Conservation (phyloP, 2,113 vertebrate genomes). For the Tinamus guttatus region DNA sequence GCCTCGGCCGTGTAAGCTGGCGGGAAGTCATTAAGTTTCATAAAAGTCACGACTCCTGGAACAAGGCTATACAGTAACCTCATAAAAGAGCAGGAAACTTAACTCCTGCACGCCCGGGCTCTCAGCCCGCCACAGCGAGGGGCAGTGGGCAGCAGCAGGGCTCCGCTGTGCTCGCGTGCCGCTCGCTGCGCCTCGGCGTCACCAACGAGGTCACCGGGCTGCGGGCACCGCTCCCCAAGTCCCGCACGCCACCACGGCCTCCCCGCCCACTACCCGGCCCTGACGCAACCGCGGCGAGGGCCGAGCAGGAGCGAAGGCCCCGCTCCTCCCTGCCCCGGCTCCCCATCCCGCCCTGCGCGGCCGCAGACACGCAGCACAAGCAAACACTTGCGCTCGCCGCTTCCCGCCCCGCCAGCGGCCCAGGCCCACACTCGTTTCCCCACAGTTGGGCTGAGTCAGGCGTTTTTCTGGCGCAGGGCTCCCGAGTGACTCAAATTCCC, state of each 20-base stretch:
- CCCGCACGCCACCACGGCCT: neutral
- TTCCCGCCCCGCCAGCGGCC: constrained; percentile 39
- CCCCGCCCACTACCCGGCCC: constrained; percentile 6
- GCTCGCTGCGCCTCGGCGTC: neutral
- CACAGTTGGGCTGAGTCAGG: constrained; percentile 32
- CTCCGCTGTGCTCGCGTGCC: neutral
- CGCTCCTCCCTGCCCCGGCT: neutral
- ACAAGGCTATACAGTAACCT: neutral
- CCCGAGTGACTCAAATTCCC: constrained; percentile 55
- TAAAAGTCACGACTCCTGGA: accelerated
- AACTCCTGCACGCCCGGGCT: neutral
- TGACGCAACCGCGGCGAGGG: neutral
- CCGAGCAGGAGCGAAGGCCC: neutral
- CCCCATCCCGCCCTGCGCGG: neutral
- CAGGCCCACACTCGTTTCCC: constrained; percentile 51
- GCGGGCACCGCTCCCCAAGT: neutral
- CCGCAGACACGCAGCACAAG: constrained; percentile 49
- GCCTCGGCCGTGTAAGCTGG: accelerated
- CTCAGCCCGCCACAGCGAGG: no score
- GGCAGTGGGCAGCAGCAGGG: neutral
- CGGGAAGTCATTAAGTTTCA: neutral
- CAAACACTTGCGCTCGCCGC: constrained; percentile 24
- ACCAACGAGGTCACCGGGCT: constrained; percentile 46
- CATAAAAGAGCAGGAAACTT: neutral
- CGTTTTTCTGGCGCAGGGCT: constrained; percentile 32